Percentiles rank a stretch among this genome's conserved stretches.
Evolutionary conservation across 2,113 vertebrate genomes (phyloP).

Genomic region (Solenodon paradoxus): DNA sequence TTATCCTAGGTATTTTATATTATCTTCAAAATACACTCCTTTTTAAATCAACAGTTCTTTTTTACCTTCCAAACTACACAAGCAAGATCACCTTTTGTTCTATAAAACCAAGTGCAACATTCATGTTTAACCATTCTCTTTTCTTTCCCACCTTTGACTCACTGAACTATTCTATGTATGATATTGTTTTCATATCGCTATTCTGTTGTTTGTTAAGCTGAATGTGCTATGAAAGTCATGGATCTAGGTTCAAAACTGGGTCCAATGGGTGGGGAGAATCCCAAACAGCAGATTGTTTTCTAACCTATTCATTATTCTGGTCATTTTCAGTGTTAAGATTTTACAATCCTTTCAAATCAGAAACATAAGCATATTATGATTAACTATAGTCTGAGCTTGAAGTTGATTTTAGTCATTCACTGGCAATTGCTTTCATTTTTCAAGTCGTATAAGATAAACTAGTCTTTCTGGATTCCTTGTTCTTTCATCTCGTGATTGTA

Average conservation of each 20-base stretch:
- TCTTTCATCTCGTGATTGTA: background rate
- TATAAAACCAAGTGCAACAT: background rate
- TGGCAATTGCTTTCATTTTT: background rate
- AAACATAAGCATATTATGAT: background rate
- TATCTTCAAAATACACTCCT: background rate
- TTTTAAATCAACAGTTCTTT: background rate
- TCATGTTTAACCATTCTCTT: background rate
- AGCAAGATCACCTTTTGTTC: background rate
- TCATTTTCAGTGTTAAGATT: background rate
- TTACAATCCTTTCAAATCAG: background rate
- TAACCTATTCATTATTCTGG: background rate
- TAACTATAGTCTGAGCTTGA: background rate
- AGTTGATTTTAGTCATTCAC: background rate
- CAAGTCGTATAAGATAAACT: background rate
- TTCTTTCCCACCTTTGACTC: background rate
- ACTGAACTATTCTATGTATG: background rate
- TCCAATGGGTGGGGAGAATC: too few relatives aligned
- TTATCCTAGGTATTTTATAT: background rate
- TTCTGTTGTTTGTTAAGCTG: too few relatives aligned
- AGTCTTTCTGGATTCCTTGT: background rate
- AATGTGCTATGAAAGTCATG: too few relatives aligned
- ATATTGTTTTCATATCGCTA: background rate
- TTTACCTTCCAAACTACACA: background rate
- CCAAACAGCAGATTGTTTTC: too few relatives aligned
- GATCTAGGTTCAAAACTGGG: too few relatives aligned